Evolutionary conservation across 2,888 invertebrate species (phyloP), one percentile per base, ranked within the genome.

Genomic region (Nymphalis c-album): DNA sequence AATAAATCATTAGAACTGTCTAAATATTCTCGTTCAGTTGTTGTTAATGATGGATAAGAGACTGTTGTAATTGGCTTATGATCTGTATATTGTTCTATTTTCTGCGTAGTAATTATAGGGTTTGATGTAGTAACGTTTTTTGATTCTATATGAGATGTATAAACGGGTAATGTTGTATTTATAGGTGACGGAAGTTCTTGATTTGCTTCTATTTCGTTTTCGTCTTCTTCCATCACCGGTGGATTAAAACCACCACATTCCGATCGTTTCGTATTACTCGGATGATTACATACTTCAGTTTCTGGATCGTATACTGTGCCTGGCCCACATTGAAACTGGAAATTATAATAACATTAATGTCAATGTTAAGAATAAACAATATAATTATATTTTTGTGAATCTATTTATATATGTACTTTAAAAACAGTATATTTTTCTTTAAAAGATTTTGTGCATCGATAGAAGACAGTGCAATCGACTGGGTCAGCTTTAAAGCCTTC

Each of bases 401-500:
- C 26, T 31, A 31, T 4, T 40, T 13, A 13, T 40, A 2, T 40
- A 40, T 13, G 13, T 79, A 92, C 91, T 76, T 91, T 88, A 75
- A 94, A 95, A 17, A 94, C 91, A 8, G 93, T 94, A 71, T 93
- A 91, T 73, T 87, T 91, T 55, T 91, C 90, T 68, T 88, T 88
- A 68, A 93, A 93, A 79, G 94, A 94, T 76, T 93, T 91, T 20
- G 96, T 94, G 76, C 97, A 97, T 78, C 96, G 93, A 81, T 96
- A 96, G 86, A 96, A 97, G 63, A 94, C 88, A 60, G 93, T 91
- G 80, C 97, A 97, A 79, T 96, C 93, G n/a, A 82, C 81, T n/a
- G 94, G 93, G 81, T 97, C 96, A 1, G 94, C 92, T 81, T 94
- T 94, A 73, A 95, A 96, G 26, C 97, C 97, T 84, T 96, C 96